phyloP scores from a whole-genome alignment of 2,113 vertebrate species.

The Hippolais icterina region DNA sequence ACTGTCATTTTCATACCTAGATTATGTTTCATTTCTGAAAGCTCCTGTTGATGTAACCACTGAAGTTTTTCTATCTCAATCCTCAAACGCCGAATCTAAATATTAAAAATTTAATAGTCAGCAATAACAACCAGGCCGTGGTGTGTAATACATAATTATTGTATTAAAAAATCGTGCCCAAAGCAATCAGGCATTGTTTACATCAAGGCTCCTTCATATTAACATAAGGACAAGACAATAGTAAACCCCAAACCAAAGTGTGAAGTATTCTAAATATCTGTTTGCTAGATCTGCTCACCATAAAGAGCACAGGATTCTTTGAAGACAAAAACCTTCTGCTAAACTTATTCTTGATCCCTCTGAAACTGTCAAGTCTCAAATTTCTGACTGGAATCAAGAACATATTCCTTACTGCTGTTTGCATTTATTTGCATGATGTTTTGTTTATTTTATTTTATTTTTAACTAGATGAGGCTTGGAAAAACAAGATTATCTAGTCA shows the following conservation, averaged over 20 bases:
- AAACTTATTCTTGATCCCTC: background rate
- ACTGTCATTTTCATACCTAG: constrained; percentile 77
- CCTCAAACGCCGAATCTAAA: constrained; percentile 91
- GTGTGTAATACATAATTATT: background rate
- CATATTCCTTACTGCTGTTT: background rate
- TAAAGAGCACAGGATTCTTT: background rate
- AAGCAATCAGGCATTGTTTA: background rate
- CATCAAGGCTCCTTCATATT: background rate
- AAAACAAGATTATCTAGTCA: background rate
- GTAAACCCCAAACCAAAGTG: background rate
- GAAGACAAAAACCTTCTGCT: background rate
- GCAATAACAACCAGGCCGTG: background rate
- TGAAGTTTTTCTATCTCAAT: constrained; percentile 98
- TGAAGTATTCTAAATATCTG: background rate
- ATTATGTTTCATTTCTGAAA: constrained; percentile 98
- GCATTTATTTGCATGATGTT: background rate
- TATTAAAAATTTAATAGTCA: background rate
- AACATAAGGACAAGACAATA: background rate
- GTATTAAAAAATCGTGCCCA: background rate
- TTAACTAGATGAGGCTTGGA: background rate
- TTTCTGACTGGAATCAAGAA: background rate
- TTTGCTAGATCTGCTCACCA: background rate
- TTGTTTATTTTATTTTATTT: background rate
- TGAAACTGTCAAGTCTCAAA: background rate
- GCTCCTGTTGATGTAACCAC: constrained; percentile 95